Percentiles rank a stretch among this genome's conserved stretches.
These are phyloP conservation scores for Thymelicus acteon DNA, from an alignment of 2,888 invertebrate species.

Conservation along the genomic window DNA sequence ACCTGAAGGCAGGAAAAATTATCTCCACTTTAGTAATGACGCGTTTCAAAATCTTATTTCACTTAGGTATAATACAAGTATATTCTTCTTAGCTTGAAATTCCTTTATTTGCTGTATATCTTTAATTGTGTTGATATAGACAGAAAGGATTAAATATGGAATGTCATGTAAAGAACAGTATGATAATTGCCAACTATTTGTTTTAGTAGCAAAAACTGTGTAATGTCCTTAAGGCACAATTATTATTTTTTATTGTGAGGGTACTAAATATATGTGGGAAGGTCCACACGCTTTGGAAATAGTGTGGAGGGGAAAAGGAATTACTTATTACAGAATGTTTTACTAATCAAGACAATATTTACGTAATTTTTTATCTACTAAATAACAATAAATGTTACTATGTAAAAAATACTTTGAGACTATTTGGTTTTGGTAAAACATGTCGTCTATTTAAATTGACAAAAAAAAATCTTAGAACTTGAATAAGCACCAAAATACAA, in stretches of 20 bases:
- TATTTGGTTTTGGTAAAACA: no score
- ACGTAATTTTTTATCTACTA: no score
- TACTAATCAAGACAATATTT: no score
- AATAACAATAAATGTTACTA: no score
- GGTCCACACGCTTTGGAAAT: not conserved
- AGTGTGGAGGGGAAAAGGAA: not conserved
- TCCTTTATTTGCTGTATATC: constrained; percentile 71
- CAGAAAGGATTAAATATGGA: constrained; percentile 19
- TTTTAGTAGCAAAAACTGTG: constrained; percentile 4
- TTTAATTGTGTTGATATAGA: constrained; percentile 18
- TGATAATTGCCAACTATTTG: constrained; percentile 6
- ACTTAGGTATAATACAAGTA: constrained; percentile 64
- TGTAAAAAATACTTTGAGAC: no score
- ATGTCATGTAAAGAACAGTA: constrained; percentile 13
- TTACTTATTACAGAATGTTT: not conserved
- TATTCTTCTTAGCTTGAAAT: constrained; percentile 80
- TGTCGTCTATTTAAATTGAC: no score
- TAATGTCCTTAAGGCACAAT: not conserved
- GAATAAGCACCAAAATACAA: no score
- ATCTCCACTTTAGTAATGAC: constrained; percentile 84
- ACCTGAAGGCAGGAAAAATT: constrained; percentile 85
- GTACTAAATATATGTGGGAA: constrained; percentile 5
- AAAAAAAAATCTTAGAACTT: no score
- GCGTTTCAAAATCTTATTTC: constrained; percentile 76
- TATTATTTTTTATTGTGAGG: constrained; percentile 3